Conservation (phyloP, 2,888 invertebrate genomes). For the Sipha maydis region DNA sequence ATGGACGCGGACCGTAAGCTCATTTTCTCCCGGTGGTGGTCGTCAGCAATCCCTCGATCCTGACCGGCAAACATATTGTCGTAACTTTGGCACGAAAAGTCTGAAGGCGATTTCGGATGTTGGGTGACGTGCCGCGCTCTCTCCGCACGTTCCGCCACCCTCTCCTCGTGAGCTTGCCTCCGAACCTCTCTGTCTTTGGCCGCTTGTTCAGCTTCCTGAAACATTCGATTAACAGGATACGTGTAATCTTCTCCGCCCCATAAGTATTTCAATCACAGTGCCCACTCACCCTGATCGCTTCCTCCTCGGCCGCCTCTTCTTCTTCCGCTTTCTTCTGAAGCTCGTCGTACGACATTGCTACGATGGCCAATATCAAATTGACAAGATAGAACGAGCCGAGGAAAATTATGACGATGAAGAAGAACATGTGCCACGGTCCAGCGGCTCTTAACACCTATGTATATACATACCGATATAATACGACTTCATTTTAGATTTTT, state of each 20-base stretch:
- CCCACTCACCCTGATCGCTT: constrained; percentile 82
- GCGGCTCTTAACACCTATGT: constrained; percentile 87
- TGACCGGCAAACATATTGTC: constrained; percentile 89
- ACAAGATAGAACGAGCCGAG: constrained; percentile 98
- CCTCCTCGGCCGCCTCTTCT: constrained; percentile 94
- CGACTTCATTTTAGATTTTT: not conserved
- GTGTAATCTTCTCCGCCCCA: not conserved
- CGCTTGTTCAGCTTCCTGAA: constrained; percentile 86
- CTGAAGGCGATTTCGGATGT: constrained; percentile 77
- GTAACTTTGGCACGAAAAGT: constrained; percentile 91
- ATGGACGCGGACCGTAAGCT: constrained; percentile 86
- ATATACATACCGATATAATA: not conserved
- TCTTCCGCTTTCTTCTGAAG: constrained; percentile 97
- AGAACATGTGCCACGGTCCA: constrained; percentile 97
- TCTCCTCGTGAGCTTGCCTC: constrained; percentile 72
- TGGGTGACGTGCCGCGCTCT: constrained; percentile 68
- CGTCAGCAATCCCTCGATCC: constrained; percentile 87
- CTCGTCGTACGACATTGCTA: constrained; percentile 99
- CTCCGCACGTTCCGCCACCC: constrained; percentile 65
- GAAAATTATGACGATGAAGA: constrained; percentile 98
- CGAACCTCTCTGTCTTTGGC: constrained; percentile 78
- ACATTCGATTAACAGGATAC: not conserved
- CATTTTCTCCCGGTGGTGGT: constrained; percentile 91
- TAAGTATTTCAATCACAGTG: not conserved
- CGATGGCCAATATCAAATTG: constrained; percentile 98